These are phyloP conservation scores for Rhagonycha lutea DNA, from an alignment of 2,888 invertebrate species.

Conservation along the genomic window DNA sequence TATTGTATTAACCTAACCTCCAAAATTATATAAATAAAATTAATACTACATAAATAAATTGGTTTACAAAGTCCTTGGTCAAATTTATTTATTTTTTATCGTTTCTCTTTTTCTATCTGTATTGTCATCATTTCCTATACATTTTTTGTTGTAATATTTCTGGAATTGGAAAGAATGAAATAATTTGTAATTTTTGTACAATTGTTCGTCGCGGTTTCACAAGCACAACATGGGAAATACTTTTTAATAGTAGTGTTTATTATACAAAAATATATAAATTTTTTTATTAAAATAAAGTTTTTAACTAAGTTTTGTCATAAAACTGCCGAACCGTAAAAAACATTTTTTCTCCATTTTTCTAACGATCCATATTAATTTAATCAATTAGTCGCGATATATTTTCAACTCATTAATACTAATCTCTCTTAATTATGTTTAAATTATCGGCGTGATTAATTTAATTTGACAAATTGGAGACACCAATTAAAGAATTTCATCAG, in stretches of 20 bases:
- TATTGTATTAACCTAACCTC: background rate
- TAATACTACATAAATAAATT: background rate
- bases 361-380: slow-evolving; percentile 12
- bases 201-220: slow-evolving; percentile 48
- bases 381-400: slow-evolving; percentile 11
- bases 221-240: slow-evolving; percentile 40
- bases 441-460: background rate
- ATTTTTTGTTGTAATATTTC: slow-evolving; percentile 43
- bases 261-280: slow-evolving; percentile 20
- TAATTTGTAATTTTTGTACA: slow-evolving; percentile 45
- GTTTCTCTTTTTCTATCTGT: background rate
- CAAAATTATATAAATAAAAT: background rate
- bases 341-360: slow-evolving; percentile 16
- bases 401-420: slow-evolving; percentile 14
- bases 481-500: background rate
- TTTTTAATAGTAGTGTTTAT: slow-evolving; percentile 32
- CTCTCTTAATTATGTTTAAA: slow-evolving; percentile 1
- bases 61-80: background rate
- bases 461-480: background rate
- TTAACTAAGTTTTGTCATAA: slow-evolving; percentile 24
- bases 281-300: slow-evolving; percentile 21
- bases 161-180: slow-evolving; percentile 45
- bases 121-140: slow-evolving; percentile 47
- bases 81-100: background rate
- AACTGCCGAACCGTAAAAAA: slow-evolving; percentile 22